A percentile compares a stretch with the other conserved stretches of the same genome.
phyloP scores from a whole-genome alignment of 2,888 invertebrate genomes.

The Fabriciana adippe region DNA sequence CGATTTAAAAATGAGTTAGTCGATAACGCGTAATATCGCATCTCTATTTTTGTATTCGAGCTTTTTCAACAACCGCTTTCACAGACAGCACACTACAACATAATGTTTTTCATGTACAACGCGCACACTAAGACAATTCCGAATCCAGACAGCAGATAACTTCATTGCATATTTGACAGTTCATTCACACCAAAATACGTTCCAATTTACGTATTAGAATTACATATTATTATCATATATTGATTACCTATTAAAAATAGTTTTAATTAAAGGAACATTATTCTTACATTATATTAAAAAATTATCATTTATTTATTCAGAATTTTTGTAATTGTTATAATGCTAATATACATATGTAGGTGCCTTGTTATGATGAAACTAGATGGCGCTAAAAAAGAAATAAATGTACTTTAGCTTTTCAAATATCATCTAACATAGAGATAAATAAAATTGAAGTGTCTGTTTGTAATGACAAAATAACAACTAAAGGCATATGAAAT shows the following conservation, averaged over 20 bases:
- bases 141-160: slow-evolving; percentile 68
- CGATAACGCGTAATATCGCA: not conserved
- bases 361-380: not conserved
- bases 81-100: slow-evolving; percentile 58
- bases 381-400: not conserved
- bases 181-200: slow-evolving; percentile 66
- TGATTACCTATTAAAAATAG: not conserved
- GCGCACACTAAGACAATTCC: slow-evolving; percentile 46
- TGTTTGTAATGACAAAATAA: too few species aligned
- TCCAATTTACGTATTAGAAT: slow-evolving; percentile 43
- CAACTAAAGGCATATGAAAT: too few species aligned
- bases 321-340: not conserved
- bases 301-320: not conserved
- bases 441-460: too few species aligned
- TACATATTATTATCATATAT: not conserved
- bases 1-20: not conserved
- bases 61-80: slow-evolving; percentile 60
- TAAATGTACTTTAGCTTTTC: too few species aligned
- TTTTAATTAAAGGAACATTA: not conserved
- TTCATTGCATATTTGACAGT: slow-evolving; percentile 74
- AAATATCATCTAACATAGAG: too few species aligned
- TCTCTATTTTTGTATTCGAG: slow-evolving; percentile 40
- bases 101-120: slow-evolving; percentile 46
- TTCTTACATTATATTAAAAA: not conserved
- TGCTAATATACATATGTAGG: too few species aligned